phyloP scores from a whole-genome alignment of 2,113 vertebrate genomes.

The Asarcornis scutulata region DNA sequence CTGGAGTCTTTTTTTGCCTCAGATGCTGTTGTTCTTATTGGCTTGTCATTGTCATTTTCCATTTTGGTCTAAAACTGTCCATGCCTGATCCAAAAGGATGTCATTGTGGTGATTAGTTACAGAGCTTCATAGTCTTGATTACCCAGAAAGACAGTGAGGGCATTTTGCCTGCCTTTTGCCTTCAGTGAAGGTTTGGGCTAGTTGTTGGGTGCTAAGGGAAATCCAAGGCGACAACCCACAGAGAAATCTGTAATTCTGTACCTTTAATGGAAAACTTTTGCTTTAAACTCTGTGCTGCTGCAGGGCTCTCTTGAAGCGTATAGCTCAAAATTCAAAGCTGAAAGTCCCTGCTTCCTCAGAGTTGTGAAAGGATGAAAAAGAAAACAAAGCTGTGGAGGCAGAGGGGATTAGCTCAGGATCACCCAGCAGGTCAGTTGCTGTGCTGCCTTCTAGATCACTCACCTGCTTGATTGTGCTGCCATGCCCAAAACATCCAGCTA shows the following conservation, averaged over 20 bases:
- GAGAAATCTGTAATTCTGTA: not conserved
- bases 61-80: not conserved
- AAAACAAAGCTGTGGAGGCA: not conserved
- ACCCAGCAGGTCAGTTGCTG: not conserved
- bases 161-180: not conserved
- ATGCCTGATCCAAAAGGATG: not conserved
- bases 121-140: not conserved
- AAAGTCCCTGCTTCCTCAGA: not conserved
- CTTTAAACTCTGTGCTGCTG: not conserved
- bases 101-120: not conserved
- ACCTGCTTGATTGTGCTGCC: not conserved
- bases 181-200: not conserved
- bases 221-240: not conserved
- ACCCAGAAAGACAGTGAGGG: not conserved
- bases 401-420: not conserved
- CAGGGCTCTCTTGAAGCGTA: not conserved
- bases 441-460: not conserved
- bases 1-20: not conserved
- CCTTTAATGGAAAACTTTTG: not conserved
- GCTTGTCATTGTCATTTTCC: not conserved
- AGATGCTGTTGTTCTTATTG: not conserved
- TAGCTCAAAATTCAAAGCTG: not conserved
- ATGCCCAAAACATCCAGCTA: not conserved
- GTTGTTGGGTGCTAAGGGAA: not conserved
- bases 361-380: not conserved